Percentiles rank a stretch among this genome's conserved stretches.
phyloP scores from a whole-genome alignment of 2,888 invertebrate genomes.

The Caenorhabditis sp. region DNA sequence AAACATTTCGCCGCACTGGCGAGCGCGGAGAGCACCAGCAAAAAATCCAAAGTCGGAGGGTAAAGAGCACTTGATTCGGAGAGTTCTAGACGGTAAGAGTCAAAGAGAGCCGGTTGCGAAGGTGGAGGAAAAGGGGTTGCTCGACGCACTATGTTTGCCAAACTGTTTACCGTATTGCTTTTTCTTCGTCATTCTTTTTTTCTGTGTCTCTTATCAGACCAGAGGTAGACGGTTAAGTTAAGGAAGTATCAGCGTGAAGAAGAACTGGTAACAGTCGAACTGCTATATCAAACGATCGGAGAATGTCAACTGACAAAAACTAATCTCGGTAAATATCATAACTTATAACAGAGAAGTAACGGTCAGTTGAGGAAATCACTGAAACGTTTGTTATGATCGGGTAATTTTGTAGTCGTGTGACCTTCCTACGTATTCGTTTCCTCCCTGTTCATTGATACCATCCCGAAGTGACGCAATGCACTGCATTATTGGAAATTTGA shows the following conservation, averaged over 20 bases:
- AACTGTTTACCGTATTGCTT: conserved; percentile 60
- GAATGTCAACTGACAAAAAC: too few species aligned
- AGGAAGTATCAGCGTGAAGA: background rate
- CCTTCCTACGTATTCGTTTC: conserved; percentile 25
- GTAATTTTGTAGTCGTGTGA: conserved; percentile 1
- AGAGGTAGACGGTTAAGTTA: conserved; percentile 27
- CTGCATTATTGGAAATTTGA: background rate
- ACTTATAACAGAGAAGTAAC: too few species aligned
- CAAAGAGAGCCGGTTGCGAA: conserved; percentile 50
- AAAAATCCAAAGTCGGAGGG: conserved; percentile 41
- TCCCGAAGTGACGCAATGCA: conserved; percentile 18
- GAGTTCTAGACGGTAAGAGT: conserved; percentile 50
- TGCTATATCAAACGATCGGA: too few species aligned
- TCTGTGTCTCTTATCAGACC: conserved; percentile 40
- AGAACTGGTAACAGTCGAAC: conserved; percentile 26
- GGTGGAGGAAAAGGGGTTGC: conserved; percentile 40
- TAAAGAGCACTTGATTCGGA: conserved; percentile 41
- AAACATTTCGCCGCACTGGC: conserved; percentile 46
- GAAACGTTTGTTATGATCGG: background rate
- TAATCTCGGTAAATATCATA: too few species aligned
- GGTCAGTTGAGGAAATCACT: background rate
- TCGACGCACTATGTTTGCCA: conserved; percentile 55
- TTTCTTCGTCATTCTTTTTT: conserved; percentile 52
- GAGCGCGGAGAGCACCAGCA: conserved; percentile 55
- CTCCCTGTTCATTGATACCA: conserved; percentile 13